These are phyloP conservation scores for Platyrinchus mystaceus DNA, from an alignment of 2,797 vertebrate genomes.

Conservation along the genomic window DNA sequence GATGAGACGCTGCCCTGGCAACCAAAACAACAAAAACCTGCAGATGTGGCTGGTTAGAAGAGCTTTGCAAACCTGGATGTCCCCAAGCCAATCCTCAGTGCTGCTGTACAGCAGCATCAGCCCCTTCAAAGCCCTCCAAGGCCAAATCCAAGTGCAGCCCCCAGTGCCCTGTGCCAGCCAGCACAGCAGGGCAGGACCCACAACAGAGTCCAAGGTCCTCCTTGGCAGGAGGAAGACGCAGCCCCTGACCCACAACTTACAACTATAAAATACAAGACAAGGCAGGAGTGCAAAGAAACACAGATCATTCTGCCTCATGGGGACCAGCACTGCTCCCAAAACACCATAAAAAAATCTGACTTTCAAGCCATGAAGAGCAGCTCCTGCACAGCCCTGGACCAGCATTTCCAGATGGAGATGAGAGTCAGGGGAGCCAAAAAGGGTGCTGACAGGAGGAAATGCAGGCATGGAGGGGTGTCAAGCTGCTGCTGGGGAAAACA, in stretches of 20 bases:
- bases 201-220: not conserved
- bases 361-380: not conserved
- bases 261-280: accelerated
- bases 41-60: not conserved
- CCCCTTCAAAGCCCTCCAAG: not conserved
- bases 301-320: not conserved
- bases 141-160: not conserved
- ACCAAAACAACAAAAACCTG: not conserved
- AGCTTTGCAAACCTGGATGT: not conserved
- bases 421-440: not conserved
- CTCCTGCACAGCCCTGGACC: accelerated
- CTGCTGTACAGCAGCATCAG: accelerated
- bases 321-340: not conserved
- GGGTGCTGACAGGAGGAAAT: too few relatives aligned
- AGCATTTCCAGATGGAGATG: not conserved
- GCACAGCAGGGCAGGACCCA: not conserved
- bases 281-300: not conserved
- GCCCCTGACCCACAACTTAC: not conserved
- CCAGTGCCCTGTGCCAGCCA: too few relatives aligned
- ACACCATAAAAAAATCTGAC: not conserved
- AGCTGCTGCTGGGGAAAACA: not conserved
- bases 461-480: not conserved
- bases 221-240: not conserved
- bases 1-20: not conserved
- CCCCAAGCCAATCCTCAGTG: not conserved